Percentiles rank a stretch among this genome's conserved stretches.
Evolutionary conservation across 2,888 invertebrate genomes (phyloP).

Genomic region (Caradrina clavipalpis): DNA sequence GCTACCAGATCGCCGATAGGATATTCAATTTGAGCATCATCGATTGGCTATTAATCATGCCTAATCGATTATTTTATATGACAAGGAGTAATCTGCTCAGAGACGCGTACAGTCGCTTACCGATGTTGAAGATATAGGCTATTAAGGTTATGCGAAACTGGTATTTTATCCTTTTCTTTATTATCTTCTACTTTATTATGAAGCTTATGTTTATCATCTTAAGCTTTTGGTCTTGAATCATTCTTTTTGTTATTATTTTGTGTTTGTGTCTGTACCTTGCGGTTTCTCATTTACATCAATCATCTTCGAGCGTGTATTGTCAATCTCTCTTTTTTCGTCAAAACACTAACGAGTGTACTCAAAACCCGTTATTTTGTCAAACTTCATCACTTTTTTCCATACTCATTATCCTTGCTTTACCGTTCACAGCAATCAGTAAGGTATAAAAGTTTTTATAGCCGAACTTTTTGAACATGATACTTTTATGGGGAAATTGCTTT

Average conservation of each 20-base stretch:
- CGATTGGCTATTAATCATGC: slow-evolving; percentile 59
- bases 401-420: slow-evolving; percentile 8
- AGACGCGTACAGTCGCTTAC: slow-evolving; percentile 52
- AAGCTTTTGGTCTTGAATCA: neutral
- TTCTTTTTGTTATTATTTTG: neutral
- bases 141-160: slow-evolving; percentile 38
- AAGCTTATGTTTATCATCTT: neutral
- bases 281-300: slow-evolving; percentile 17
- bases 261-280: neutral
- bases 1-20: slow-evolving; percentile 60
- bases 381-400: slow-evolving; percentile 48
- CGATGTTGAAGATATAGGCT: slow-evolving; percentile 46
- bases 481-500: slow-evolving; percentile 67
- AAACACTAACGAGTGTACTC: slow-evolving; percentile 39
- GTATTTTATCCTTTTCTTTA: slow-evolving; percentile 32
- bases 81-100: slow-evolving; percentile 51
- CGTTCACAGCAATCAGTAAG: slow-evolving; percentile 40
- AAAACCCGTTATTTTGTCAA: slow-evolving; percentile 49
- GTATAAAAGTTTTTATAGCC: slow-evolving; percentile 51
- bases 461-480: slow-evolving; percentile 49
- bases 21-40: slow-evolving; percentile 61
- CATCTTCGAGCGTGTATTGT: slow-evolving; percentile 4
- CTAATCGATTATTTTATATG: slow-evolving; percentile 64
- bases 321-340: slow-evolving; percentile 35
- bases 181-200: slow-evolving; percentile 4